Evolutionary conservation across 2,797 vertebrate species (phyloP).

Genomic region (Novumbra hubbsi): DNA sequence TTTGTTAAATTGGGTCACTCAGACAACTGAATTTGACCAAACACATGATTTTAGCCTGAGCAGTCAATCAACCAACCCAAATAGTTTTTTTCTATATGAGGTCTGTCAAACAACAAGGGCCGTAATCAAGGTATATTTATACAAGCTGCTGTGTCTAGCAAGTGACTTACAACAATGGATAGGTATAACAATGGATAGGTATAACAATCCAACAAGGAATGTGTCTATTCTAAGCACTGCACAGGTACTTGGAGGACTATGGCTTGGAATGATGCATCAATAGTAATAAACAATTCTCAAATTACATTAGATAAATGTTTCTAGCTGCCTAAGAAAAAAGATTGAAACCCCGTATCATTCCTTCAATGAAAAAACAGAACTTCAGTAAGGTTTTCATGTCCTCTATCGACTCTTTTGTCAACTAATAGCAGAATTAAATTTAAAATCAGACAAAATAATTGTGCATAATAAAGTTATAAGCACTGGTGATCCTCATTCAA

Average conservation of each 20-base stretch:
- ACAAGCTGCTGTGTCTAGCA: neutral
- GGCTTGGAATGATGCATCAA: constrained; percentile 57
- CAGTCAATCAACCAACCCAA: neutral
- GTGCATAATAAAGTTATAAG: constrained; percentile 4
- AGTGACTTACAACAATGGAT: neutral
- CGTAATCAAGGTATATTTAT: neutral
- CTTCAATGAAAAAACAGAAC: constrained; percentile 34
- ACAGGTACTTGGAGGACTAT: constrained; percentile 32
- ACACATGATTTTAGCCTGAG: neutral
- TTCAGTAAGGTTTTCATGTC: constrained; percentile 23
- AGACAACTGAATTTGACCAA: neutral
- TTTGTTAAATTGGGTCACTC: neutral
- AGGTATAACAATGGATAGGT: constrained; percentile 5
- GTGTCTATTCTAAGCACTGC: constrained; percentile 4
- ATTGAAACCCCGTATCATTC: constrained; percentile 49
- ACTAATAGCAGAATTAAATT: constrained; percentile 22
- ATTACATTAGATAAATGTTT: constrained; percentile 22
- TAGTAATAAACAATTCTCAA: constrained; percentile 47
- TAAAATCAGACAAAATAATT: constrained; percentile 29
- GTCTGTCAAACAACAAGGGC: neutral
- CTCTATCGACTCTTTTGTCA: constrained; percentile 18
- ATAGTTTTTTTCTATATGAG: neutral
- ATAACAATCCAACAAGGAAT: too few species aligned
- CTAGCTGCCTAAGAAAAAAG: constrained; percentile 64
- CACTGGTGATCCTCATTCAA: constrained; percentile 8